Evolutionary conservation across 2,888 invertebrate species (phyloP).

Genomic region (Brenthis hecate): DNA sequence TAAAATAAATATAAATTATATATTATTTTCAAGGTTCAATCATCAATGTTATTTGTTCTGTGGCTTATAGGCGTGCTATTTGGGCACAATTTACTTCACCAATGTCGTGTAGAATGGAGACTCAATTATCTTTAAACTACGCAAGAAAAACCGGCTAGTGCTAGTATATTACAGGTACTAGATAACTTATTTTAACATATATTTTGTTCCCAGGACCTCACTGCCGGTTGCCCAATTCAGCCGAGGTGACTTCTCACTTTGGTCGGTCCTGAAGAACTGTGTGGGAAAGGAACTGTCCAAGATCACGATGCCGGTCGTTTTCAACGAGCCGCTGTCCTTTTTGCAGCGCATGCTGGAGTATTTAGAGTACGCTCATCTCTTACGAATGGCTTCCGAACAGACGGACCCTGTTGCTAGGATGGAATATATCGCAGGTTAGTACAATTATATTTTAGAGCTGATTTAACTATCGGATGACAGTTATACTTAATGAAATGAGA

Average conservation of each 20-base stretch:
- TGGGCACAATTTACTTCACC: too few relatives aligned
- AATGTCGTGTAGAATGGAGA: too few relatives aligned
- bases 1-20: too few relatives aligned
- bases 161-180: too few relatives aligned
- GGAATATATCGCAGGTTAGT: conserved; percentile 73
- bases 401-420: conserved; percentile 91
- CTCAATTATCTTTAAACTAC: too few relatives aligned
- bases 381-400: conserved; percentile 89
- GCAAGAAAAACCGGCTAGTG: too few relatives aligned
- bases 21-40: too few relatives aligned
- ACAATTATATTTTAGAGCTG: not conserved
- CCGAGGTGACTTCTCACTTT: conserved; percentile 92
- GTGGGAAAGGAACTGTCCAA: conserved; percentile 96
- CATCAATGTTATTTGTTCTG: too few relatives aligned
- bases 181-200: too few relatives aligned
- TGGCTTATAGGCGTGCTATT: too few relatives aligned
- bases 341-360: conserved; percentile 97
- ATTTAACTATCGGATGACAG: too few relatives aligned
- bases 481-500: too few relatives aligned
- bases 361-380: conserved; percentile 91
- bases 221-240: conserved; percentile 89
- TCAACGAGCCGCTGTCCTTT: conserved; percentile 97
- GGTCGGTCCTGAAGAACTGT: conserved; percentile 95
- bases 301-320: conserved; percentile 97
- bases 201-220: conserved; percentile 79